Base-by-base conservation (phyloP, 2,113 vertebrate genomes). In the Nycticebus coucang region DNA sequence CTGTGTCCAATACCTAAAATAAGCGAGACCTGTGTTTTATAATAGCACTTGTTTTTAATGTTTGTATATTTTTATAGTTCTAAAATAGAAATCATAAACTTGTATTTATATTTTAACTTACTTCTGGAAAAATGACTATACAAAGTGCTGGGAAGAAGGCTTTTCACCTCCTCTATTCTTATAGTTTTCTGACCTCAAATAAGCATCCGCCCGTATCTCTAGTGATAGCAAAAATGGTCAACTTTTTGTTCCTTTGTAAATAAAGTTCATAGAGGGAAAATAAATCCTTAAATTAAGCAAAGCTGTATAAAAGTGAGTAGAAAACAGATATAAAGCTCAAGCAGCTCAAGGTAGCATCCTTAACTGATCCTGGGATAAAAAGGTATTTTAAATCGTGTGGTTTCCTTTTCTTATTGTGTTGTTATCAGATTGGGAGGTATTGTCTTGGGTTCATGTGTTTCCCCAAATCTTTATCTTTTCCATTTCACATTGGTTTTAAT, bases 101-200 rank as follows among this genome's bases (percentile, higher is more conserved):
- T 95, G 21, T 69, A 80, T 87, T 95, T 92, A 68, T 80, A 53
- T 84, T 93, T 95, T 45, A 69, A 22, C 15, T 75, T 92, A 82
- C 41, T 45, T 84, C 77, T 95, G 87, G 64, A 92, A 28, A 92
- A 87, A 90, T 77, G 64, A 84, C 18, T 82, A 26, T 2, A 9
- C 30, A 60, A 12, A 26, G 13, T 92, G n/a, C 85, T 81, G 15
- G 28, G 35, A 75, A 66, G 50, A 89, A 95, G 7, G 14, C 50
- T 90, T 87, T 7, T 90, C 87, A 95, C 60, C 35, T 13, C 4
- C 93, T 60, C 69, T 77, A 26, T 66, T 66, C 28, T 72, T 88
- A 66, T 84, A 92, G 72, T 95, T 87, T 81, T 95, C 57, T 71
- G 88, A 78, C 85, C 91, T n/a, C 53, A 75, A 62, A 89, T 89